A percentile compares a stretch with the other conserved stretches of the same genome.
Conservation (phyloP, 2,797 vertebrate species). For the Acanthiza pusilla region DNA sequence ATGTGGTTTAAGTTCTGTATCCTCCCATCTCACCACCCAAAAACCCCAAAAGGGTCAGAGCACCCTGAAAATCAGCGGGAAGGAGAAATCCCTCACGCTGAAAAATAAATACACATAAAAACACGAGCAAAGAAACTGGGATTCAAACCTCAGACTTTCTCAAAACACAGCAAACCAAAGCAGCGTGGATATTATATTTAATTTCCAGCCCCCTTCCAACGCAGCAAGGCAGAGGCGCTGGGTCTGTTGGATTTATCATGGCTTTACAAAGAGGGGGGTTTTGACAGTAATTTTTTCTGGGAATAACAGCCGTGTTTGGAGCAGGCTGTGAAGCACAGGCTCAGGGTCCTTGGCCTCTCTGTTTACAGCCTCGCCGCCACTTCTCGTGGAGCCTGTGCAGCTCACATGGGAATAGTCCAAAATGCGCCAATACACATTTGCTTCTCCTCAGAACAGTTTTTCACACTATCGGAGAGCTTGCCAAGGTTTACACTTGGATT, state of each 20-base stretch:
- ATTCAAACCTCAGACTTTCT: background rate
- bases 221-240: background rate
- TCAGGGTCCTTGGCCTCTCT: slow-evolving; percentile 44
- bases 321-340: slow-evolving; percentile 39
- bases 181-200: background rate
- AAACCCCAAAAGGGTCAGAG: background rate
- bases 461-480: background rate
- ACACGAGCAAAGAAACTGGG: rapidly evolving
- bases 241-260: background rate
- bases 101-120: rapidly evolving
- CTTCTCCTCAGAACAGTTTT: slow-evolving; percentile 22
- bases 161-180: background rate
- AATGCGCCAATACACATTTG: background rate
- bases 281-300: slow-evolving; percentile 46
- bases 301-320: slow-evolving; percentile 7
- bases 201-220: background rate
- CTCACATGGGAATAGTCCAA: slow-evolving; percentile 39
- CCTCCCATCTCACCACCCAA: background rate
- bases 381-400: background rate
- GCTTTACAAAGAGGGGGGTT: background rate
- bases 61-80: background rate
- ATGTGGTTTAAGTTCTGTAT: rapidly evolving
- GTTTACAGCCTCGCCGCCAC: slow-evolving; percentile 48
- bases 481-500: background rate
- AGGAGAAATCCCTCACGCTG: background rate